Conservation (phyloP, 1,140 invertebrate genomes). For the Pentalonia nigronervosa region DNA sequence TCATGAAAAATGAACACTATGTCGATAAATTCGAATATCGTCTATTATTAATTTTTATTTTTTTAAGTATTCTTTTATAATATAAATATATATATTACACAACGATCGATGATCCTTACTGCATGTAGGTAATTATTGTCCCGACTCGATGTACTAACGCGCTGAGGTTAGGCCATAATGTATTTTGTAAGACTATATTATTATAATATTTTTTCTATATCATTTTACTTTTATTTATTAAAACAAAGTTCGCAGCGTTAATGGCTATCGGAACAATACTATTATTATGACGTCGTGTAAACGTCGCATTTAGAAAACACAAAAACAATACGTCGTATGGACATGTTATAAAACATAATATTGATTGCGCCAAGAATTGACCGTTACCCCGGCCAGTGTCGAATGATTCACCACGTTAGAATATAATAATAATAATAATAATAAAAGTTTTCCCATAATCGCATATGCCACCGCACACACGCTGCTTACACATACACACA, state of each 20-base stretch:
- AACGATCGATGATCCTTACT: background rate
- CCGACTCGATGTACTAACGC: background rate
- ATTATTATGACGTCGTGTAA: background rate
- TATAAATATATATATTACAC: too few species aligned
- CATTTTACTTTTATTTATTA: too few species aligned
- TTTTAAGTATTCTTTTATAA: background rate
- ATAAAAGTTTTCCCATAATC: slow-evolving; percentile 34
- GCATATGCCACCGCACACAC: background rate
- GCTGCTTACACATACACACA: background rate
- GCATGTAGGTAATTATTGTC: background rate
- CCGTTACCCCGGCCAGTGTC: background rate
- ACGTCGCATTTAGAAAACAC: background rate
- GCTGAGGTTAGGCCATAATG: background rate
- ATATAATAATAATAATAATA: slow-evolving; percentile 8
- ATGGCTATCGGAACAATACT: too few species aligned
- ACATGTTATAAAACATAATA: background rate
- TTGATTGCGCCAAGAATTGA: background rate
- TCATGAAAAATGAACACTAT: background rate
- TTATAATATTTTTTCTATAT: too few species aligned
- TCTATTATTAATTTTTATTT: background rate
- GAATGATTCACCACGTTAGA: slow-evolving; percentile 23
- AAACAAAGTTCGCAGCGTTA: too few species aligned
- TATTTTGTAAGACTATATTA: background rate
- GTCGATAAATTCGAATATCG: background rate
- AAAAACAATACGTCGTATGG: too few species aligned